Base-by-base conservation (phyloP, 2,113 vertebrate genomes). In the Malurus cyaneus region DNA sequence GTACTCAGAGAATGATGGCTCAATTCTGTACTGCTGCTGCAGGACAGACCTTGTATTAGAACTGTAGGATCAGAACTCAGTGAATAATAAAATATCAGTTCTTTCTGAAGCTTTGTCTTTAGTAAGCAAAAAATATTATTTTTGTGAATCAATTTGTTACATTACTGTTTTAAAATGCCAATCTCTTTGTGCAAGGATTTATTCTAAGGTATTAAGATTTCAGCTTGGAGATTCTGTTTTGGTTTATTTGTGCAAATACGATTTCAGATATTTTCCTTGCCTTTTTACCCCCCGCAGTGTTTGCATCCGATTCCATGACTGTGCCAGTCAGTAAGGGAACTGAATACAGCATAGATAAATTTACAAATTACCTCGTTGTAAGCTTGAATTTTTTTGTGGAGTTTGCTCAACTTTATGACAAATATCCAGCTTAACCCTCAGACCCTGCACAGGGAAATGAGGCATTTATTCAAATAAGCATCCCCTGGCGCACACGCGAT, bases 241-340 rank as follows among this genome's bases (percentile, higher is more conserved):
- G 3, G 9, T 53, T 91, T 86, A 72, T 56, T 54, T 62, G n/a
- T 32, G n/a, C 28, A 87, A 89, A 83, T 44, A 49, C 1, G 12
- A 70, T 73, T 77, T 81, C 39, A 66, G 66, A 80, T 92, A 60
- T 56, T 67, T 91, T 88, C 32, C 86, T 77, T 70, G 21, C 18
- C 14, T 70, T 67, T 32, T n/a, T 25, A 3, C 5, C 14, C 1
- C 1, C 7, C 0, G 0, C 9, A 24, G 13, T 29, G 31, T 73
- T 87, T 85, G 18, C 31, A 49, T 32, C 32, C 42, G 47, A 23
- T 87, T 74, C 42, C 42, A 12, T 10, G 41, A 21, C 32, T 14
- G 20, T 62, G 82, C 76, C 73, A 54, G 32, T 60, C 66, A 61
- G 39, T 5, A 21, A 61, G 15, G 17, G 8, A 13, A 72, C 36